Evolutionary conservation across 2,888 invertebrate genomes (phyloP), one percentile per base, ranked within the genome.

Genomic region (Noctua fimbriata): DNA sequence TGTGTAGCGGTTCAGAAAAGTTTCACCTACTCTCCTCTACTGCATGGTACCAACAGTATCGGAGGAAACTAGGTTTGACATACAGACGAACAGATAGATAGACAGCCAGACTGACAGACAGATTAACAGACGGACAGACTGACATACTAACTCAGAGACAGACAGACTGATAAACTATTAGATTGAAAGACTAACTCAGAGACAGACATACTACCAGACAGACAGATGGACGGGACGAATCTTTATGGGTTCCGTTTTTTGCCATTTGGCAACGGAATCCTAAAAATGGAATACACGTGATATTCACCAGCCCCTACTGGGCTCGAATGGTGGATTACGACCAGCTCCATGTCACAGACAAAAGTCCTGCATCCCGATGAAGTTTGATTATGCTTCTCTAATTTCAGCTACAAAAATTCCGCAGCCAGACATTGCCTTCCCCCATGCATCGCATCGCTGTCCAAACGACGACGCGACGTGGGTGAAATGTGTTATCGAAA

Each of bases 401-500:
- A 58, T n/a, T n/a, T n/a, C n/a, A 58, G 58, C 58, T 7, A 14
- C 12, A 58, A 58, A 58, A 58, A 5, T 3, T n/a, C 14, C 28
- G 18, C 1, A 16, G 3, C 18, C 32, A 4, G 63, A 32, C 16
- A 16, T 28, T 16, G 28, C 60, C 14, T 28, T 28, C 14, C n/a
- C 16, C 16, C 16, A 28, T 28, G 16, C 2, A 2, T 74, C 52
- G 12, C 74, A 44, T 24, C 10, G 7, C 1, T 5, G 28, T 74
- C 18, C 4, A 55, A 67, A 55, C 49, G 12, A n/a, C 36, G 36
- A 36, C 2, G 67, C 36, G 36, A 36, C 2, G 67, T 81, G 52
- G 52, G 28, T 14, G 44, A 55, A 65, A 69, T 36, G 9, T 41
- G n/a, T 1, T 21, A 21, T 14, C 44, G 5, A 63, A 83, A 83